Conservation (phyloP, 2,888 invertebrate species). For the Pyrrhia umbra region DNA sequence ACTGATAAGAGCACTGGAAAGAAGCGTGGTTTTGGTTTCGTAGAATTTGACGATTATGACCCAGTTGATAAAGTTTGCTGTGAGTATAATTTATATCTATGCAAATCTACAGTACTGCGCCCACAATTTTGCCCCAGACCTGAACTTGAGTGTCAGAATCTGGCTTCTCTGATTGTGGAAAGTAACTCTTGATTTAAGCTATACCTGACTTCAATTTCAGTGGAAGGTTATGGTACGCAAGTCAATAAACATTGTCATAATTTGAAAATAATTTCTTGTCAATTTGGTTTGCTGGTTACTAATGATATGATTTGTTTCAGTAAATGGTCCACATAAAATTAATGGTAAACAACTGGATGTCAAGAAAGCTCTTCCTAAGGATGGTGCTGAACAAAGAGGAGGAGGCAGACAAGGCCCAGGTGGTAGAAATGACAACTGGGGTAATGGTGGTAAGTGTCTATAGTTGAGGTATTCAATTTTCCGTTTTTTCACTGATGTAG, state of each 20-base stretch:
- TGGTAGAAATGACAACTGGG: constrained; percentile 81
- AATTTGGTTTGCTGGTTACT: not conserved
- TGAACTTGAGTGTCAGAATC: constrained; percentile 80
- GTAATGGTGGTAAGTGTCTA: constrained; percentile 70
- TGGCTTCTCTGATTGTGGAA: constrained; percentile 89
- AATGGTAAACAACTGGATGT: constrained; percentile 97
- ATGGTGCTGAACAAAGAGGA: constrained; percentile 91
- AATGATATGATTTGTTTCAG: constrained; percentile 77
- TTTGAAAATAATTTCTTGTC: not conserved
- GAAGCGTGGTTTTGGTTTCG: constrained; percentile 98
- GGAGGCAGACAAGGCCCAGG: constrained; percentile 87
- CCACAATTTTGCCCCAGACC: constrained; percentile 89
- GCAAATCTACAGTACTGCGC: not conserved
- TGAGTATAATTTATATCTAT: constrained; percentile 89
- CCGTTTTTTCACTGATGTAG: not conserved
- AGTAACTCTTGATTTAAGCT: constrained; percentile 86
- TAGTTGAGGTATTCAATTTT: not conserved
- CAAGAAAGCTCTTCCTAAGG: constrained; percentile 97
- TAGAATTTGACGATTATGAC: constrained; percentile 99
- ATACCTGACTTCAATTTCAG: constrained; percentile 79
- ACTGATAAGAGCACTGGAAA: constrained; percentile 98
- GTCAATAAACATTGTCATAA: constrained; percentile 77
- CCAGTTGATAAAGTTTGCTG: constrained; percentile 98
- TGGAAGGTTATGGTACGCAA: constrained; percentile 86
- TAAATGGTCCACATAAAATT: constrained; percentile 95